phyloP scores from a whole-genome alignment of 1,140 invertebrate genomes.

The Formica exsecta region DNA sequence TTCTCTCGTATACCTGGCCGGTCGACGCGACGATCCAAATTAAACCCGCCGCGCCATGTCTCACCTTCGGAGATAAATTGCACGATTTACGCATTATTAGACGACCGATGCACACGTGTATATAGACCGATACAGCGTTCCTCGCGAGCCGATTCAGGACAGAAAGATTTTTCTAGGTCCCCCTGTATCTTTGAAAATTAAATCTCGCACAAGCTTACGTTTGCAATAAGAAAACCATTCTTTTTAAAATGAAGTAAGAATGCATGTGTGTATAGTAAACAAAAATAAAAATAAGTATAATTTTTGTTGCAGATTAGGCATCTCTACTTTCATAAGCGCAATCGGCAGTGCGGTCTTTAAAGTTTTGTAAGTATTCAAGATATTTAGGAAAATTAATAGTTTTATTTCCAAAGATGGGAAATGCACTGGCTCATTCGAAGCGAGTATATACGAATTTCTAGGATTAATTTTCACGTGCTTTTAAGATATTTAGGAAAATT shows the following conservation, averaged over 20 bases:
- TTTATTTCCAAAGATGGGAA: not conserved
- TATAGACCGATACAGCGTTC: not conserved
- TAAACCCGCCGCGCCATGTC: constrained; percentile 24
- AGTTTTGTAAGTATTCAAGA: constrained; percentile 16
- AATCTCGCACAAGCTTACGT: not conserved
- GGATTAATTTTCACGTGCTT: not conserved
- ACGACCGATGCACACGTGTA: not conserved
- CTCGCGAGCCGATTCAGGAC: not conserved
- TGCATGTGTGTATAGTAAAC: not conserved
- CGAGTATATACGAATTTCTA: not conserved
- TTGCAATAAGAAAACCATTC: not conserved
- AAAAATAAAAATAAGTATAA: constrained; percentile 1
- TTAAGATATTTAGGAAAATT: not conserved
- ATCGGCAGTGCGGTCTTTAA: not conserved
- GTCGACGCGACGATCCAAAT: constrained; percentile 36
- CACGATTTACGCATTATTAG: constrained; percentile 35
- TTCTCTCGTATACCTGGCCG: constrained; percentile 13
- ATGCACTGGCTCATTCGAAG: not conserved
- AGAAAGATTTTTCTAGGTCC: not conserved
- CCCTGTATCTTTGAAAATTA: not conserved
- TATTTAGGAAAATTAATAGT: not conserved
- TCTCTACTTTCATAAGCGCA: not conserved
- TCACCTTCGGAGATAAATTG: constrained; percentile 34
- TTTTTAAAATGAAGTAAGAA: constrained; percentile 2
- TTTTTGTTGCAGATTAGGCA: constrained; percentile 40